These are phyloP conservation scores for Oligia fasciuncula DNA, from an alignment of 2,888 invertebrate species.

Conservation along the genomic window DNA sequence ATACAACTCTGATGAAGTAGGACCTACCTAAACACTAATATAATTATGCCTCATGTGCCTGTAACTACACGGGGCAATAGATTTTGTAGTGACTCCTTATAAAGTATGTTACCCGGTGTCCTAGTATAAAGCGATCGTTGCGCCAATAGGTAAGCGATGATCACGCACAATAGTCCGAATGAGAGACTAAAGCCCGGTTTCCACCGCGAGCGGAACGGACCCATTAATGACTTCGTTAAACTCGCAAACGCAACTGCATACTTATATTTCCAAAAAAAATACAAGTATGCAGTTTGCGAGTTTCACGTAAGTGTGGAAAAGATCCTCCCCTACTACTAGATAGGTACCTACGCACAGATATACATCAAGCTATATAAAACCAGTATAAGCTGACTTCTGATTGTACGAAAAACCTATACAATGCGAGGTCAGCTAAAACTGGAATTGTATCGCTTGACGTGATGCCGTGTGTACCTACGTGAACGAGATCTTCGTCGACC, in stretches of 20 bases:
- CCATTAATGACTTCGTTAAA: no score
- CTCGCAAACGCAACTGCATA: no score
- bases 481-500: not conserved
- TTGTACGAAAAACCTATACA: not conserved
- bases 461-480: no score
- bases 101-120: not conserved
- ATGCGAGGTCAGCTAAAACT: no score
- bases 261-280: no score
- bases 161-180: not conserved
- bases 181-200: not conserved
- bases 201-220: no score
- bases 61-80: not conserved
- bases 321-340: not conserved
- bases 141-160: not conserved
- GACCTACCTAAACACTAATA: no score
- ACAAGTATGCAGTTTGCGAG: no score
- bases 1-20: not conserved
- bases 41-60: not conserved
- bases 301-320: not conserved
- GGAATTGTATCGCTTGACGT: no score
- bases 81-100: not conserved
- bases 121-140: not conserved
- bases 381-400: no score
- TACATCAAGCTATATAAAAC: no score
- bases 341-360: not conserved